A percentile compares a stretch with the other conserved stretches of the same genome.
phyloP scores from a whole-genome alignment of 2,888 invertebrate genomes.

The Rhagophthalmus giganteus region DNA sequence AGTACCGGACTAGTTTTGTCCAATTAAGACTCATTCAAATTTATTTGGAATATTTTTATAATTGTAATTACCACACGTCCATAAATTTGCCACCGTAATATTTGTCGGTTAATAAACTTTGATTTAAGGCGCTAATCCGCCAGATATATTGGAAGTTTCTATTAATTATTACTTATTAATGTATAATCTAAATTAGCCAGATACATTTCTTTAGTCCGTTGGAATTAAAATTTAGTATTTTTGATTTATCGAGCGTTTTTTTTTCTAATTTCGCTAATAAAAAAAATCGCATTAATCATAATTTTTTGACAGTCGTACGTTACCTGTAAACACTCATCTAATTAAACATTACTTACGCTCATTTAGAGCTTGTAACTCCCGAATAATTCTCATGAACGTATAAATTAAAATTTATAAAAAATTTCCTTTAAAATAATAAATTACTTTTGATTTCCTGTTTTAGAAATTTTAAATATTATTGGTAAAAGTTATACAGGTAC shows the following conservation, averaged over 20 bases:
- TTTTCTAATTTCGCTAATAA: background rate
- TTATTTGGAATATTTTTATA: constrained; percentile 20
- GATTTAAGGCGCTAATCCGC: constrained; percentile 16
- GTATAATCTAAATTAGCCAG: constrained; percentile 16
- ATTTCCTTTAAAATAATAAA: no score
- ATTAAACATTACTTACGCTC: no score
- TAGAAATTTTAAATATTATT: no score
- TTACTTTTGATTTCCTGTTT: no score
- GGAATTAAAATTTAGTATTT: constrained; percentile 7
- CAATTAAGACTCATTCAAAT: constrained; percentile 27
- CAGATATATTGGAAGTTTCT: constrained; percentile 8
- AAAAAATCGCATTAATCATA: no score
- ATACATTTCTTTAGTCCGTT: constrained; percentile 4
- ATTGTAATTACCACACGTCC: constrained; percentile 24
- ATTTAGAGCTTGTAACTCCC: no score
- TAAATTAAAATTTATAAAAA: no score
- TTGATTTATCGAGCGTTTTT: no score
- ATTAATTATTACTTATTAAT: constrained; percentile 21
- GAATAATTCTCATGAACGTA: no score
- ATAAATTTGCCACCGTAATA: constrained; percentile 8
- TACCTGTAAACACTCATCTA: no score
- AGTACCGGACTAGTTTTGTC: constrained; percentile 11
- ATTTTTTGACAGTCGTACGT: no score
- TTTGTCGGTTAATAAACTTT: constrained; percentile 20
- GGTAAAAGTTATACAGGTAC: no score